Base-by-base conservation (phyloP, 2,888 invertebrate species). In the Pollenia griseotomentosa region DNA sequence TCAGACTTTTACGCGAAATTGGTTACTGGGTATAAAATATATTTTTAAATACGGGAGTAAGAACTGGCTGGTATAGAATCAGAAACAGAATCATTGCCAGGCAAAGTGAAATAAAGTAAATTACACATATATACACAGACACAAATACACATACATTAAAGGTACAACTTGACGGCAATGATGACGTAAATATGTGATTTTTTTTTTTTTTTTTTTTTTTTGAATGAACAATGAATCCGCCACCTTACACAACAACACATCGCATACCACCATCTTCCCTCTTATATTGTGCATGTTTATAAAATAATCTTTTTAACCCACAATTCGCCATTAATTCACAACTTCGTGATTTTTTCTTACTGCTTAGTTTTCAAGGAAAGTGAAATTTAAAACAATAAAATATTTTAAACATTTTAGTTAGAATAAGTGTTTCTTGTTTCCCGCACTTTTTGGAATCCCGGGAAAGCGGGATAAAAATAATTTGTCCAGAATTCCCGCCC, bases 131-230 rank as follows among this genome's bases (percentile, higher is more conserved):
- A 19, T 19, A 23, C 66, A 23, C 16, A 40, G 10, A 53, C 5
- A 12, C 19, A 44, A 16, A 44, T 19, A 44, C 16, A 44, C 12
- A 48, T 16, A 2, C 46, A 23, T 65, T 33, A 59, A 16, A 75
- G 12, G 19, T 75, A 75, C 40, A 53, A 42, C 12, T 77, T 65
- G 75, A 78, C 16, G 53, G 53, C 63, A 57, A 81, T 74, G 73
- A 66, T 81, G 66, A 81, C 73, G 73, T 57, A 57, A 46, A 48
- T 74, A 81, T 71, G 63, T 48, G 55, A 66, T 73, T 74, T 74
- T 55, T 23, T 23, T 23, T 23, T 23, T 23, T 70, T 70, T 23
- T 23, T 23, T 23, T 23, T 23, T 70, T 70, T 71, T 74, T 82
- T 42, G 33, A 23, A 81, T 53, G 63, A 66, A 73, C 81, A 80